Percentiles rank a stretch among this genome's conserved stretches.
These are phyloP conservation scores for Synodontis membranacea DNA, from an alignment of 2,113 vertebrate species.

Conservation along the genomic window DNA sequence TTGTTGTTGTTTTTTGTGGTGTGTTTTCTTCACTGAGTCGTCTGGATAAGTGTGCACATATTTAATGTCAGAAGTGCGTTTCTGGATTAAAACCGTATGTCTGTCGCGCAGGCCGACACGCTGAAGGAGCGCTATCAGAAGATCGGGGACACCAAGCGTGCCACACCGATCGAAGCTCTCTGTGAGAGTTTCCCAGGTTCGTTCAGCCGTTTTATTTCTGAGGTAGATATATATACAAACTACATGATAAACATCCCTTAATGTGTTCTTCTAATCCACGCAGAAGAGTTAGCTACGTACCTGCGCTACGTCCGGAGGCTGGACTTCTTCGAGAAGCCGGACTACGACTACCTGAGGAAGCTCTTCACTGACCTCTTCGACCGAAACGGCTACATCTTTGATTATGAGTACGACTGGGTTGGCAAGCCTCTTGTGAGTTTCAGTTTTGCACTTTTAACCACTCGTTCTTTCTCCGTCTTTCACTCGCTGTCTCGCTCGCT, in stretches of 20 bases:
- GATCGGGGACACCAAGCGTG: slow-evolving; percentile 94
- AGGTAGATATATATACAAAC: background rate
- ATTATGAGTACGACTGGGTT: slow-evolving; percentile 98
- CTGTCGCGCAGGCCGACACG: slow-evolving; percentile 82
- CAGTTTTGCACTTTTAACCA: background rate
- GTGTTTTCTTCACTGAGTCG: background rate
- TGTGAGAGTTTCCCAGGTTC: slow-evolving; percentile 95
- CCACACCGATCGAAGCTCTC: slow-evolving; percentile 92
- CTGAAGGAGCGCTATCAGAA: slow-evolving; percentile 98
- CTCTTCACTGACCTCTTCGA: slow-evolving; percentile 95
- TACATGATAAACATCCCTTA: background rate
- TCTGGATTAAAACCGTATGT: background rate
- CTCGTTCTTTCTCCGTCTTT: background rate
- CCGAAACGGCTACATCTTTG: slow-evolving; percentile 89
- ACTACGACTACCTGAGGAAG: slow-evolving; percentile 94
- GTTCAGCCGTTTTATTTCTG: slow-evolving; percentile 43
- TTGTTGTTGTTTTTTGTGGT: background rate
- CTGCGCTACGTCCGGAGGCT: slow-evolving; percentile 93
- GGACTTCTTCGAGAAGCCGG: slow-evolving; percentile 97
- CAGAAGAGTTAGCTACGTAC: slow-evolving; percentile 97
- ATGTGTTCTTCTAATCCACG: slow-evolving; percentile 18
- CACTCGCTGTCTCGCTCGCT: background rate
- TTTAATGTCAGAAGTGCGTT: background rate
- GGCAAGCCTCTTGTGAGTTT: slow-evolving; percentile 90
- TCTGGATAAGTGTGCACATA: background rate